Percentiles rank a stretch among this genome's conserved stretches.
Conservation (phyloP, 2,797 vertebrate species). For the Periophthalmus magnuspinnatus region DNA sequence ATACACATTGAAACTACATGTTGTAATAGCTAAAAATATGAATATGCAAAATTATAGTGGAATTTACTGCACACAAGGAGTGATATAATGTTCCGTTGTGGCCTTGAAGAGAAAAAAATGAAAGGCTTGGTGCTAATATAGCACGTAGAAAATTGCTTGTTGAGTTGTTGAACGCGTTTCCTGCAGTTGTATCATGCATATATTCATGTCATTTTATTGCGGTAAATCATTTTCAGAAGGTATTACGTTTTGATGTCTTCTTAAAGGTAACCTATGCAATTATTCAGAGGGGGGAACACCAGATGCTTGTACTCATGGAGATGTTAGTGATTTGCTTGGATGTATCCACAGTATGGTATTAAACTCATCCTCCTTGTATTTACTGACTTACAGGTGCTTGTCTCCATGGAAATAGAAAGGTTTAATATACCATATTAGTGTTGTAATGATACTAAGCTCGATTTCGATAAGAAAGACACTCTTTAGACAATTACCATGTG, state of each 20-base stretch:
- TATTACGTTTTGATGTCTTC: background rate
- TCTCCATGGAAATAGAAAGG: too few relatives aligned
- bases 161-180: background rate
- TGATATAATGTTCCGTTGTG: background rate
- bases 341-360: background rate
- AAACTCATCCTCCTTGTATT: background rate
- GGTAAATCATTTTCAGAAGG: background rate
- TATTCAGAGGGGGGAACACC: background rate
- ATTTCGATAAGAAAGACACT: too few relatives aligned
- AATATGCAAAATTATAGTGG: background rate
- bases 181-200: background rate
- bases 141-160: background rate
- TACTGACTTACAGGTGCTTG: background rate
- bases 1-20: background rate
- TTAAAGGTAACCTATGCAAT: background rate
- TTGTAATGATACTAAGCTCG: too few relatives aligned
- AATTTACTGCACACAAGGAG: background rate
- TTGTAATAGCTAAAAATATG: too few relatives aligned
- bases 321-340: background rate
- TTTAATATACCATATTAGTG: too few relatives aligned
- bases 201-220: slow-evolving; percentile 2
- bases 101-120: background rate
- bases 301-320: background rate
- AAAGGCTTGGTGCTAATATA: background rate
- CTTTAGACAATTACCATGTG: too few relatives aligned